Conservation (phyloP, 2,113 vertebrate genomes). For the Camelus dromedarius region DNA sequence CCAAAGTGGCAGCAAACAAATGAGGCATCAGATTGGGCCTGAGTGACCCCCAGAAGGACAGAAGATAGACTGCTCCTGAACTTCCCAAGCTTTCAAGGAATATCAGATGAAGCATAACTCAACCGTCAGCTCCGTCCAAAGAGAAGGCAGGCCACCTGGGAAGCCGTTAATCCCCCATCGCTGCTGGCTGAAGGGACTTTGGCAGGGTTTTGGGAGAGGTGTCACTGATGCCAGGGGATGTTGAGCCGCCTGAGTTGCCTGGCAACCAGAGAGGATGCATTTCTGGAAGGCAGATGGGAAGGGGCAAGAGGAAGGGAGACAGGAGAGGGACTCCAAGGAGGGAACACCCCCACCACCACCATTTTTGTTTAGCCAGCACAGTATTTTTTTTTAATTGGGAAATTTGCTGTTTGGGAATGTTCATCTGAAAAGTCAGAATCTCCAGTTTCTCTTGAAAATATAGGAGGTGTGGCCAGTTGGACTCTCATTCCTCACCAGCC, state of each 20-base stretch:
- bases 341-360: not conserved
- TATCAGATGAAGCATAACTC: not conserved
- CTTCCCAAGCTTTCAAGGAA: not conserved
- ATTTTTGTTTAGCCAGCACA: not conserved
- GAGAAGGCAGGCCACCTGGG: not conserved
- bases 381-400: not conserved
- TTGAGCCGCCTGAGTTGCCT: not conserved
- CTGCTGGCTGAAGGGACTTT: not conserved
- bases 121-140: not conserved
- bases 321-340: no score
- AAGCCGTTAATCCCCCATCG: not conserved
- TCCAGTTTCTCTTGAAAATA: not conserved
- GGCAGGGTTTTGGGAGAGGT: not conserved
- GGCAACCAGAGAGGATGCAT: not conserved
- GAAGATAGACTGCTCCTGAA: not conserved
- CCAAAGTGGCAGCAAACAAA: not conserved
- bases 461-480: not conserved
- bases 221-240: rapidly evolving
- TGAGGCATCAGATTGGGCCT: not conserved
- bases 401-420: not conserved
- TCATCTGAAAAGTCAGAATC: not conserved
- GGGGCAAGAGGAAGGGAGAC: not conserved
- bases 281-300: not conserved
- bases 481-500: not conserved
- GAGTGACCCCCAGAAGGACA: not conserved